phyloP scores from a whole-genome alignment of 2,113 vertebrate genomes.

The Dendrocopos noguchii region DNA sequence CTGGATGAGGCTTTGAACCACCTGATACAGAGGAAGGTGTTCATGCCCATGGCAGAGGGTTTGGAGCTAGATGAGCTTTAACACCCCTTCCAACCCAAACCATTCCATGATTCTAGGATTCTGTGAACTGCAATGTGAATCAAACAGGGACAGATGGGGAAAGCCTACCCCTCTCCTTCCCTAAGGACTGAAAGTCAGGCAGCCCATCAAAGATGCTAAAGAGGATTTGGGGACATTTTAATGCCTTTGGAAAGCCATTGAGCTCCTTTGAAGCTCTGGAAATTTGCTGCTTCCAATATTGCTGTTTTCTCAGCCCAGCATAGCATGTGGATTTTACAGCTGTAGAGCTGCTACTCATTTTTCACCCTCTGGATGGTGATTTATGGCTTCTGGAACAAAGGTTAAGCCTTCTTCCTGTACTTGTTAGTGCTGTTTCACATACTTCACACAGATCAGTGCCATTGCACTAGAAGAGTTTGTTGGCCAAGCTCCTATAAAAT shows the following conservation, averaged over 20 bases:
- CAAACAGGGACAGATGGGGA: background rate
- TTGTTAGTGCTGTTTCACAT: conserved; percentile 8
- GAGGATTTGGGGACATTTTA: background rate
- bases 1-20: too few species aligned
- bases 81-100: too few species aligned
- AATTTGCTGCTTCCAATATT: background rate
- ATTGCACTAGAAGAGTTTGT: background rate
- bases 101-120: too few species aligned
- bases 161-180: background rate
- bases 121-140: too few species aligned
- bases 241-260: background rate
- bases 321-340: background rate
- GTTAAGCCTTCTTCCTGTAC: conserved; percentile 36
- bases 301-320: background rate
- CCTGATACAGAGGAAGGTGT: too few species aligned
- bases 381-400: conserved; percentile 25
- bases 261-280: background rate
- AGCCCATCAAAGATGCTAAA: background rate
- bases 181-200: background rate
- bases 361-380: conserved; percentile 10
- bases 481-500: background rate
- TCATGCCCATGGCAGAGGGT: too few species aligned
- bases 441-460: background rate
- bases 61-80: too few species aligned
- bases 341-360: background rate